Conservation (phyloP, 1,140 invertebrate species). For the Drosophila nigrodunni region DNA sequence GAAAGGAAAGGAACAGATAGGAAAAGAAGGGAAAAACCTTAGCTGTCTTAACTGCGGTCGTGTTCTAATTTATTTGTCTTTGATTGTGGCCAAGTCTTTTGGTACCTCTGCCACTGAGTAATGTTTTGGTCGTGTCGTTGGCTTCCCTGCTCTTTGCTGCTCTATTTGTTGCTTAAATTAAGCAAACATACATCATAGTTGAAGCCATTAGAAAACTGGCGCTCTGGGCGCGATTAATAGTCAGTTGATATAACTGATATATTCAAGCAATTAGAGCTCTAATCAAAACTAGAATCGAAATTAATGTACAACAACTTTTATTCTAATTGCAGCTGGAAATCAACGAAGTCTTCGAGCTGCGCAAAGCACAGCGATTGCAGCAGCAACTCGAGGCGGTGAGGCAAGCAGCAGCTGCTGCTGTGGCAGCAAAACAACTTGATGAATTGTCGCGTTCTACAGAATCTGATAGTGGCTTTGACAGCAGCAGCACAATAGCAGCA, state of each 20-base stretch:
- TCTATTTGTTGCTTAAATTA: conserved; percentile 56
- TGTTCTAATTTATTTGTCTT: conserved; percentile 83
- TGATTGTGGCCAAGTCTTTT: conserved; percentile 77
- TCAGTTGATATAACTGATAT: conserved; percentile 49
- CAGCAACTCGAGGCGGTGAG: conserved; percentile 56
- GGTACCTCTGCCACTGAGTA: conserved; percentile 45
- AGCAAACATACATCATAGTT: conserved; percentile 75
- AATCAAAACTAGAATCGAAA: conserved; percentile 67
- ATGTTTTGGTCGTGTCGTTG: conserved; percentile 64
- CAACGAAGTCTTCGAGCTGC: conserved; percentile 83
- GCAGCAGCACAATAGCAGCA: conserved; percentile 65
- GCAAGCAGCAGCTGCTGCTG: conserved; percentile 45
- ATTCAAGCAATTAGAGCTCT: conserved; percentile 69
- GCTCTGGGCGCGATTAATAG: conserved; percentile 62
- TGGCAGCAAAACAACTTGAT: conserved; percentile 62
- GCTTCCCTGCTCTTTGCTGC: conserved; percentile 28
- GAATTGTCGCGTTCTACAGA: conserved; percentile 82
- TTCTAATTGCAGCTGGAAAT: conserved; percentile 84
- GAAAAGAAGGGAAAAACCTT: conserved; percentile 46
- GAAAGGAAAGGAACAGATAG: not conserved
- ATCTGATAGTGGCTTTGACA: conserved; percentile 83
- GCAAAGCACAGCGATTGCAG: conserved; percentile 70
- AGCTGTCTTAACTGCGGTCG: conserved; percentile 59
- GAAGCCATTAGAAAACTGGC: conserved; percentile 64
- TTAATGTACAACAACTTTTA: conserved; percentile 67